These are phyloP conservation scores for Xanthia togata DNA, from an alignment of 2,888 invertebrate species.

Conservation along the genomic window DNA sequence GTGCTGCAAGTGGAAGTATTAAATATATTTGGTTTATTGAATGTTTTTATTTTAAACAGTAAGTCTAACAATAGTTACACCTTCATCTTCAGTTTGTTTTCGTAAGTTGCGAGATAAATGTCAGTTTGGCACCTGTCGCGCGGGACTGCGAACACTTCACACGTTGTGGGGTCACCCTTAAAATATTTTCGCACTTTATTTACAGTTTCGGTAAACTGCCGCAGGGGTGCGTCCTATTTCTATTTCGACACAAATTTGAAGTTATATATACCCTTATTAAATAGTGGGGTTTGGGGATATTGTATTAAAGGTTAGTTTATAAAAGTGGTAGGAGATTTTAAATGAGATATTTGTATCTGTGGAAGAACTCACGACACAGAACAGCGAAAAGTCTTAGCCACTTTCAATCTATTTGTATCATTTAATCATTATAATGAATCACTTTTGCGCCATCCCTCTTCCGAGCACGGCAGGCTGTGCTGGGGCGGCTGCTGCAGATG, in stretches of 20 bases:
- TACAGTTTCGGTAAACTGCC: slow-evolving; percentile 52
- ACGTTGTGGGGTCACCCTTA: slow-evolving; percentile 9
- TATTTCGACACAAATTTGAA: slow-evolving; percentile 15
- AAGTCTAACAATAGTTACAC: not conserved
- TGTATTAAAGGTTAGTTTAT: slow-evolving; percentile 7
- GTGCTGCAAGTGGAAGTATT: not conserved
- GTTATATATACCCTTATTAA: slow-evolving; percentile 34
- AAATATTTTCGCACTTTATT: slow-evolving; percentile 67
- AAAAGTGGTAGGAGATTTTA: slow-evolving; percentile 1
- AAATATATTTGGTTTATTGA: not conserved
- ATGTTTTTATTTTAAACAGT: not conserved
- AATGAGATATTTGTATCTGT: not conserved
- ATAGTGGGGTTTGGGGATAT: slow-evolving; percentile 25
- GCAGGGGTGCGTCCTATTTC: slow-evolving; percentile 10
- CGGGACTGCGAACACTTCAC: slow-evolving; percentile 36
- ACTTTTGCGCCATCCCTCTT: no score
- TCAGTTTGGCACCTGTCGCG: slow-evolving; percentile 23
- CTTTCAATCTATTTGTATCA: not conserved
- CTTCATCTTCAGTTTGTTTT: slow-evolving; percentile 37
- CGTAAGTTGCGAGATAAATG: slow-evolving; percentile 29
- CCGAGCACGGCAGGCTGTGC: no score
- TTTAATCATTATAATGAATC: not conserved
- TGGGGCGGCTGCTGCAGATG: no score
- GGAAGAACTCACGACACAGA: no score
- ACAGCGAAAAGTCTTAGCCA: not conserved